Evolutionary conservation across 2,888 invertebrate genomes (phyloP).

Genomic region (Meliscaeva auricollis): DNA sequence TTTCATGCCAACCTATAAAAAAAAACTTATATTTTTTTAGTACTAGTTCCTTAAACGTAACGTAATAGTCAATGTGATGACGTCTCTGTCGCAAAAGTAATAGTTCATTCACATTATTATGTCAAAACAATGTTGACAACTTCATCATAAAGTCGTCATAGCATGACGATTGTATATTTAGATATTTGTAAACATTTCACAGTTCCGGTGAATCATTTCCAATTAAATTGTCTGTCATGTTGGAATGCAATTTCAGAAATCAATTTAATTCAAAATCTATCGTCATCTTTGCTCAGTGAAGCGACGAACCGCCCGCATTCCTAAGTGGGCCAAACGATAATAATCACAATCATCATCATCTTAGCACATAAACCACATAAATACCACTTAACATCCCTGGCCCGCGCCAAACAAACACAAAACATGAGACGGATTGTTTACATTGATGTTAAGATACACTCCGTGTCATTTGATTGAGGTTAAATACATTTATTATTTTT

Average conservation of each 20-base stretch:
- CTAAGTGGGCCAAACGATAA: conserved; percentile 41
- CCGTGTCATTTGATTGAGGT: background rate
- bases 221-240: conserved; percentile 52
- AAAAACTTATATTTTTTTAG: conserved; percentile 22
- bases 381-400: conserved; percentile 36
- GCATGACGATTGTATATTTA: background rate
- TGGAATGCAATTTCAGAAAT: conserved; percentile 46
- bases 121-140: conserved; percentile 52
- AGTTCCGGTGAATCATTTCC: conserved; percentile 29
- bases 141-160: background rate
- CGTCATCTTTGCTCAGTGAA: conserved; percentile 8
- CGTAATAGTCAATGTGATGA: background rate
- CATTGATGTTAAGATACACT: conserved; percentile 18
- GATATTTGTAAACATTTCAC: background rate
- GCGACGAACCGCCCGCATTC: conserved; percentile 28
- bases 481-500: background rate
- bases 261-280: conserved; percentile 37
- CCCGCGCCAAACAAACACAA: conserved; percentile 19
- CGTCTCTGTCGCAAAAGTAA: background rate
- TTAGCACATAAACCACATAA: conserved; percentile 24
- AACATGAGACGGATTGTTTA: conserved; percentile 17
- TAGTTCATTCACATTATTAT: conserved; percentile 15
- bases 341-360: conserved; percentile 17
- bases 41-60: background rate
- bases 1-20: conserved; percentile 37